Evolutionary conservation across 1,140 invertebrate species (phyloP), one percentile per base, ranked within the genome.

Genomic region (Spodoptera frugiperda): DNA sequence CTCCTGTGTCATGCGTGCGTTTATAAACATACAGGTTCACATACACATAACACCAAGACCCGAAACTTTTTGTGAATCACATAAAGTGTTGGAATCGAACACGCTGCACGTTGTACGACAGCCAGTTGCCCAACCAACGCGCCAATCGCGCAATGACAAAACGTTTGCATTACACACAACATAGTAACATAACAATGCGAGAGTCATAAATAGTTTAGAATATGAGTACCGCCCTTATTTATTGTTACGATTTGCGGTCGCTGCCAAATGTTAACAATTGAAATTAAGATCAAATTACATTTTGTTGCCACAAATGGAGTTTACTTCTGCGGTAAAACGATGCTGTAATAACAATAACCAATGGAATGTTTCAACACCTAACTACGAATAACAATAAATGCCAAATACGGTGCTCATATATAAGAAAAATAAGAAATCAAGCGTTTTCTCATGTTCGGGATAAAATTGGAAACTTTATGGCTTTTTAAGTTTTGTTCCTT

Each of bases 271-370:
- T 44, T 39, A 39, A 61, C 57, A 61, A 63, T 33, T 63, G 59
- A 63, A 63, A 44, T 63, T 63, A 63, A 44, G 59, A 63, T 63
- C 30, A 63, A 63, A 63, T 63, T 44, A 63, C 59, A 63, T 44
- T 44, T 44, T 63, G 59, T 63, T 63, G 44, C 59, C 59, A 63
- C 59, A 44, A 63, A 44, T 63, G 10, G n/a, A 63, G 59, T 63
- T 63, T 17, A 63, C 59, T 63, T 61, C 57, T 61, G 57, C 57
- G 57, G 57, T 61, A 44, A 39, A 39, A 5, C 25, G 25, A 17
- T 63, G 33, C 33, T 63, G 15, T 19, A 19, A 44, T 39, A 44
- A 63, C 33, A 63, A 63, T 44, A 63, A 63, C 33, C 59, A 12
- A 63, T 44, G 33, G 33, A 63, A 63, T 63, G 59, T 19, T 63